These are phyloP conservation scores for Ptychochromis oligacanthus DNA, from an alignment of 2,113 vertebrate species.

Conservation along the genomic window DNA sequence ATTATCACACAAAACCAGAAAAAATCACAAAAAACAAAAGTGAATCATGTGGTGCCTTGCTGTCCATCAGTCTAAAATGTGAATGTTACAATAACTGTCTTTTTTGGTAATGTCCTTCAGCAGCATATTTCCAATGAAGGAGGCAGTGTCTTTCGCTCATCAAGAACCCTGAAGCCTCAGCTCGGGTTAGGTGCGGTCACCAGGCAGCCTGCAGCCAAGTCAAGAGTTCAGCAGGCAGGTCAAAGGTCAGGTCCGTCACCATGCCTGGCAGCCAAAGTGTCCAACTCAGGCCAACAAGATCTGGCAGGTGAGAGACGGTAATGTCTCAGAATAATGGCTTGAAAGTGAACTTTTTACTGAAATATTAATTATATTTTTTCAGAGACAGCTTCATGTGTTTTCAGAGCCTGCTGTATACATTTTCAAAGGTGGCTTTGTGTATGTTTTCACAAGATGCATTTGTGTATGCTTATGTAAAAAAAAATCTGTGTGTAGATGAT, in stretches of 20 bases:
- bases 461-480: not conserved
- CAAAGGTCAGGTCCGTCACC: conserved; percentile 82
- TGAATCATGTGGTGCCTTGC: not conserved
- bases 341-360: not conserved
- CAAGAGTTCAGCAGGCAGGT: conserved; percentile 84
- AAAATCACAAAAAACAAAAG: too few species aligned
- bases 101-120: not conserved
- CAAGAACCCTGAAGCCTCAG: conserved; percentile 91
- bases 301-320: conserved; percentile 82
- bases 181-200: conserved; percentile 89
- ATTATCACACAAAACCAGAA: not conserved
- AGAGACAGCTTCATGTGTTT: not conserved
- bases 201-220: conserved; percentile 86
- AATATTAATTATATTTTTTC: not conserved
- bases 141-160: conserved; percentile 84
- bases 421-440: not conserved
- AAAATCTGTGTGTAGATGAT: not conserved
- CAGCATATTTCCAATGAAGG: conserved; percentile 59
- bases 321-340: not conserved
- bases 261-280: conserved; percentile 72
- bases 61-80: not conserved
- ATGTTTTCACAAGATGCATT: not conserved
- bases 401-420: not conserved
- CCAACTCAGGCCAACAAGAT: conserved; percentile 80
- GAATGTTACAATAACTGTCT: not conserved